A percentile compares a stretch with the other conserved stretches of the same genome.
phyloP scores from a whole-genome alignment of 1,140 invertebrate genomes.

The Sminthurinus signatus region DNA sequence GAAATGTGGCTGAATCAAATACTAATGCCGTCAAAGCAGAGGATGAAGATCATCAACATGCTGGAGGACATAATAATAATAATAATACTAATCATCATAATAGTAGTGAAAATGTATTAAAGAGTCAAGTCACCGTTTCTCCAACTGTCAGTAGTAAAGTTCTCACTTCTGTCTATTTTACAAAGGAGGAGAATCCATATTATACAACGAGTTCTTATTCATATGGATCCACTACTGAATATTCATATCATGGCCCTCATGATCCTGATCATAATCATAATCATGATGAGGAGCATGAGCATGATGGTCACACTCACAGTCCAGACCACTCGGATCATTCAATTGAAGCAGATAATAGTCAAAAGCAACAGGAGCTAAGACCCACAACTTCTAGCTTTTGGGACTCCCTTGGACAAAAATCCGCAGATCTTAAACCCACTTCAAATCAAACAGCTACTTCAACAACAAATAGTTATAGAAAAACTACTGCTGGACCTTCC shows the following conservation, averaged over 20 bases:
- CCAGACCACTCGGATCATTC: constrained; percentile 3
- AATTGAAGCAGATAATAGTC: background rate
- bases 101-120: too few species aligned
- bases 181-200: constrained; percentile 29
- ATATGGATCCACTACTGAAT: constrained; percentile 16
- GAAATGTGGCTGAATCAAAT: too few species aligned
- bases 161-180: constrained; percentile 23
- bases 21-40: too few species aligned
- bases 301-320: background rate
- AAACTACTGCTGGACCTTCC: background rate
- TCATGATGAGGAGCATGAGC: constrained; percentile 16
- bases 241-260: constrained; percentile 26
- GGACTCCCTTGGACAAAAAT: constrained; percentile 25
- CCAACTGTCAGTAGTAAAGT: constrained; percentile 18
- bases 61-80: too few species aligned
- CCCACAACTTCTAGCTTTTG: constrained; percentile 22
- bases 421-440: background rate
- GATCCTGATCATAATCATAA: constrained; percentile 19
- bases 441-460: background rate
- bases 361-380: constrained; percentile 18
- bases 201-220: constrained; percentile 32
- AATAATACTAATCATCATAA: too few species aligned
- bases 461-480: background rate
- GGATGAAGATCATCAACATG: too few species aligned
- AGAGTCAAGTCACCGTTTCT: background rate